These are phyloP conservation scores for Melinaea menophilus DNA, from an alignment of 2,888 invertebrate species.

Conservation along the genomic window DNA sequence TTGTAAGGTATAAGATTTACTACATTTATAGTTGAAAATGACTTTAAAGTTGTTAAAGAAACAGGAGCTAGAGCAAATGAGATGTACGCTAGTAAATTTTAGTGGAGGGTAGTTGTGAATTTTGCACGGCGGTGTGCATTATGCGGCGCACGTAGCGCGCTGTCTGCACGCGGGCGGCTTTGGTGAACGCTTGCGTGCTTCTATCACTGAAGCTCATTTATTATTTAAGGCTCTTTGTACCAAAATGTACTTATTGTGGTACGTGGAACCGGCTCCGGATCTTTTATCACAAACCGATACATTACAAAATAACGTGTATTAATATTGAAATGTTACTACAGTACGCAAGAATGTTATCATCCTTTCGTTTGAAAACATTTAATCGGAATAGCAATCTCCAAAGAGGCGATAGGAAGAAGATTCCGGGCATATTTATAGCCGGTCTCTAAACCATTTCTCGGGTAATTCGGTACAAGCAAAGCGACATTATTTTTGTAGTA, in stretches of 20 bases:
- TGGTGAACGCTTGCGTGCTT: conserved; percentile 48
- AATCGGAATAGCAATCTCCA: conserved; percentile 68
- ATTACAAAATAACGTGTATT: conserved; percentile 21
- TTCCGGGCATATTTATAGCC: conserved; percentile 73
- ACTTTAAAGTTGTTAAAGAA: conserved; percentile 9
- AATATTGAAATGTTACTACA: conserved; percentile 21
- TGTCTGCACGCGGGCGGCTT: conserved; percentile 45
- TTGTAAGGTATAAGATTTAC: too few species aligned
- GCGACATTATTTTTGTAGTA: conserved; percentile 78
- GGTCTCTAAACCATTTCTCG: conserved; percentile 72
- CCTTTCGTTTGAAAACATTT: conserved; percentile 53
- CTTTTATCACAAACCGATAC: conserved; percentile 49
- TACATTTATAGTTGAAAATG: not conserved
- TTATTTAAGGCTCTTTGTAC: conserved; percentile 63
- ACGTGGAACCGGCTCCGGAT: conserved; percentile 54
- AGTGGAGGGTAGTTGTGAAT: conserved; percentile 73
- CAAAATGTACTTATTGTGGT: conserved; percentile 52
- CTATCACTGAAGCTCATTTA: conserved; percentile 67
- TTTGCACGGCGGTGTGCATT: conserved; percentile 70
- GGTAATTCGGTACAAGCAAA: conserved; percentile 75
- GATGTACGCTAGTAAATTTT: conserved; percentile 70
- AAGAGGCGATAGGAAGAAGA: conserved; percentile 69
- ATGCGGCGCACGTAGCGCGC: conserved; percentile 71
- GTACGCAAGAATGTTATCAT: conserved; percentile 25
- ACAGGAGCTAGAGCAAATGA: conserved; percentile 70